These are phyloP conservation scores for Halictus rubicundus DNA, from an alignment of 1,140 invertebrate genomes.

Conservation along the genomic window DNA sequence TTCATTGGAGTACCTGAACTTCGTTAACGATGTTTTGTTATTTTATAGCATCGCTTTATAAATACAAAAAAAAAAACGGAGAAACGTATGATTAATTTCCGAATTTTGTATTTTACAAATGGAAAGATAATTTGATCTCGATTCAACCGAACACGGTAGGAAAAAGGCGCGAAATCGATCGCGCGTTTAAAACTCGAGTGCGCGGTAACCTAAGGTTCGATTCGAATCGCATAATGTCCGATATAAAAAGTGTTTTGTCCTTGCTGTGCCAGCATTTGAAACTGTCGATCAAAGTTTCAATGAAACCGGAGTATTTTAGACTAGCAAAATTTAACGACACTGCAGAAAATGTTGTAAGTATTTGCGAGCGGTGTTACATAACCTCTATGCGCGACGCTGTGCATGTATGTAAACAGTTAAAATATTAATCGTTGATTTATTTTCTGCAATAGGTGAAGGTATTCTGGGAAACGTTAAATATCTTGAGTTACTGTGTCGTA, in stretches of 20 bases:
- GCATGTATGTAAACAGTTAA: background rate
- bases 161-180: background rate
- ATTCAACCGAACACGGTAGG: too few species aligned
- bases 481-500: constrained; percentile 58
- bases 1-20: background rate
- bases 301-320: constrained; percentile 69
- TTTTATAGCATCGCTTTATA: too few species aligned
- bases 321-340: constrained; percentile 62
- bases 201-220: background rate
- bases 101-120: background rate
- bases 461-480: constrained; percentile 62
- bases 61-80: too few species aligned
- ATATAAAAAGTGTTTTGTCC: constrained; percentile 61
- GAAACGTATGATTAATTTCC: too few species aligned
- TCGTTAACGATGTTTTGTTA: too few species aligned
- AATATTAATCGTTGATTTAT: constrained; percentile 19
- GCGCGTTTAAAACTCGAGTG: background rate
- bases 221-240: constrained; percentile 55
- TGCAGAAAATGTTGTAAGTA: constrained; percentile 62
- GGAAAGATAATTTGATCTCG: background rate
- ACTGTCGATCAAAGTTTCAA: constrained; percentile 38
- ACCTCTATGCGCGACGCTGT: constrained; percentile 1
- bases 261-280: constrained; percentile 67
- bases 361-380: constrained; percentile 14
- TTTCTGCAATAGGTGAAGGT: constrained; percentile 32